Evolutionary conservation across 2,113 vertebrate species (phyloP).

Genomic region (Chelonoidis abingdonii): DNA sequence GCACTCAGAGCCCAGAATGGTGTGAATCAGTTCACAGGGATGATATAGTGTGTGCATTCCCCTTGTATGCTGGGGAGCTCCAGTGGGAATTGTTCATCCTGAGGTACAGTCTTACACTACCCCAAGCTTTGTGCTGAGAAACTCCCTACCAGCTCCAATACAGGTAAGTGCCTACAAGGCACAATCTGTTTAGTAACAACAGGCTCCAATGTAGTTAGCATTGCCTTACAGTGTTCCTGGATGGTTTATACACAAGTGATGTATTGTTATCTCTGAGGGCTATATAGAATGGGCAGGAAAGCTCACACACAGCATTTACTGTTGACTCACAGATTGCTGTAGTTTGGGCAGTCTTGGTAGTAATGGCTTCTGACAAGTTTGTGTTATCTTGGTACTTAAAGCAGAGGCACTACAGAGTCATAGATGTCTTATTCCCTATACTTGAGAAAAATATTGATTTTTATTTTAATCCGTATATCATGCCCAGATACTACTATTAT

Average conservation of each 20-base stretch:
- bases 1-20: background rate
- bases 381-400: background rate
- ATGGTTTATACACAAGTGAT: background rate
- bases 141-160: background rate
- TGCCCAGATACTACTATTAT: background rate
- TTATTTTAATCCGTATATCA: background rate
- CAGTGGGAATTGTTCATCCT: background rate
- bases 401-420: background rate
- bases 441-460: background rate
- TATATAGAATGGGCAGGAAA: too few species aligned
- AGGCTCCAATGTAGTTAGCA: background rate
- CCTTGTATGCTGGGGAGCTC: background rate
- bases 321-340: background rate
- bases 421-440: background rate
- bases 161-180: background rate
- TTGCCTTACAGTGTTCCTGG: too few species aligned
- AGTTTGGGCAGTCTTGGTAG: background rate
- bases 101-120: background rate
- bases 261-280: too few species aligned
- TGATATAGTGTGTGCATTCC: background rate
- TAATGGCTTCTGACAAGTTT: background rate
- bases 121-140: background rate
- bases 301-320: too few species aligned
- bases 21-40: background rate
- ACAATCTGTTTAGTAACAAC: background rate